Percentiles rank a stretch among this genome's conserved stretches.
Conservation (phyloP, 2,888 invertebrate genomes). For the Hesperia comma region DNA sequence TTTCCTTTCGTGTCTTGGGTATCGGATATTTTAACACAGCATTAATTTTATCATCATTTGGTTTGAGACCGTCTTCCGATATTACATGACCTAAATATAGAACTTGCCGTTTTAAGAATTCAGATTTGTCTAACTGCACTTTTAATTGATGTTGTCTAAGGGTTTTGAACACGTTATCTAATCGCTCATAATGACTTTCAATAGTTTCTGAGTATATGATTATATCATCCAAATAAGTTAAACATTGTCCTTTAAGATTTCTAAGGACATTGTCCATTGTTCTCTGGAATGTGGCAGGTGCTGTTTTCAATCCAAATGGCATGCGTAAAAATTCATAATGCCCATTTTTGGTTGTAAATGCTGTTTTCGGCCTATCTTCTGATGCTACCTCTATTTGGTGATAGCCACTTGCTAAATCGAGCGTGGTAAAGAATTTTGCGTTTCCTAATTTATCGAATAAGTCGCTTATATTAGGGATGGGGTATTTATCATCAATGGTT, state of each 20-base stretch:
- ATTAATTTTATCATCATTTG: slow-evolving; percentile 45
- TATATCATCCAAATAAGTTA: background rate
- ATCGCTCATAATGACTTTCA: too few relatives aligned
- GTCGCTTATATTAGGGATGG: slow-evolving; percentile 42
- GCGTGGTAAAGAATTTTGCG: slow-evolving; percentile 43
- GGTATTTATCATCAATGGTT: slow-evolving; percentile 44
- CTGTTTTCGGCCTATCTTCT: slow-evolving; percentile 48
- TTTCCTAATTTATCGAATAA: slow-evolving; percentile 46
- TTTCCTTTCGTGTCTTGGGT: background rate
- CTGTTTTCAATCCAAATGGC: slow-evolving; percentile 49
- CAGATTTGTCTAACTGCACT: background rate
- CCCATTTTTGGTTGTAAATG: too few relatives aligned
- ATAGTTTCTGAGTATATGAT: too few relatives aligned
- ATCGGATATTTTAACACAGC: slow-evolving; percentile 41
- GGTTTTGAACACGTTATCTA: too few relatives aligned
- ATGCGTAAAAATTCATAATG: slow-evolving; percentile 48
- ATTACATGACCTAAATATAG: background rate
- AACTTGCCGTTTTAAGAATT: background rate
- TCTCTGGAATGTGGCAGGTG: slow-evolving; percentile 49
- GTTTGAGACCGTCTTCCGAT: slow-evolving; percentile 24
- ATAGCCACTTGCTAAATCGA: slow-evolving; percentile 28
- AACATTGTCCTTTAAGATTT: background rate
- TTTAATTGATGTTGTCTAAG: too few relatives aligned
- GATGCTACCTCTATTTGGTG: slow-evolving; percentile 39
- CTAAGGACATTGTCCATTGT: slow-evolving; percentile 45